A percentile compares a stretch with the other conserved stretches of the same genome.
Conservation (phyloP, 2,113 vertebrate genomes). For the Ctenodactylus gundi region DNA sequence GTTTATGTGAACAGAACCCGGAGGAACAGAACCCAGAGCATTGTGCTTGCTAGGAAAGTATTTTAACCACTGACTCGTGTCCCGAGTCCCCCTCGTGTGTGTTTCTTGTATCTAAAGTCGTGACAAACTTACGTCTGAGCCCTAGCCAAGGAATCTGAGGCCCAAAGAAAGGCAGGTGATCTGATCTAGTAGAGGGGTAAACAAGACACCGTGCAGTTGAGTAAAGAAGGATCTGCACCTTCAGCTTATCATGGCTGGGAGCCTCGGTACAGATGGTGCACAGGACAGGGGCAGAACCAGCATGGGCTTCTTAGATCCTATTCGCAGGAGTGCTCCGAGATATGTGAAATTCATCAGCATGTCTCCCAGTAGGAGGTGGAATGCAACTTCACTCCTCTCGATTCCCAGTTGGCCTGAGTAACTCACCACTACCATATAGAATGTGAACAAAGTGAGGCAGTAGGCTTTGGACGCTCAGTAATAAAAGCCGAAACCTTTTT, state of each 20-base stretch:
- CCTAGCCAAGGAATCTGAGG: background rate
- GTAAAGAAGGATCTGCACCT: background rate
- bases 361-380: background rate
- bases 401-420: background rate
- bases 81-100: too few species aligned
- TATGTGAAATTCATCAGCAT: background rate
- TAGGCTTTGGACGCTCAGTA: background rate
- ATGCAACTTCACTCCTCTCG: background rate
- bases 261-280: fast-evolving
- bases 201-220: background rate
- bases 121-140: background rate
- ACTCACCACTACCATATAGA: background rate
- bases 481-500: background rate
- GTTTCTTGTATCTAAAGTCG: background rate
- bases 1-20: too few species aligned
- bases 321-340: background rate
- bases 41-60: too few species aligned
- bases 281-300: background rate
- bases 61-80: too few species aligned
- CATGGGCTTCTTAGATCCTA: background rate
- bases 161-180: background rate
- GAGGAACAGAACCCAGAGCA: too few species aligned
- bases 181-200: background rate
- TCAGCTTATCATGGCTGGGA: background rate
- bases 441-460: background rate